Base-by-base conservation (phyloP, 2,888 invertebrate genomes). In the Meiosimyza decipiens region DNA sequence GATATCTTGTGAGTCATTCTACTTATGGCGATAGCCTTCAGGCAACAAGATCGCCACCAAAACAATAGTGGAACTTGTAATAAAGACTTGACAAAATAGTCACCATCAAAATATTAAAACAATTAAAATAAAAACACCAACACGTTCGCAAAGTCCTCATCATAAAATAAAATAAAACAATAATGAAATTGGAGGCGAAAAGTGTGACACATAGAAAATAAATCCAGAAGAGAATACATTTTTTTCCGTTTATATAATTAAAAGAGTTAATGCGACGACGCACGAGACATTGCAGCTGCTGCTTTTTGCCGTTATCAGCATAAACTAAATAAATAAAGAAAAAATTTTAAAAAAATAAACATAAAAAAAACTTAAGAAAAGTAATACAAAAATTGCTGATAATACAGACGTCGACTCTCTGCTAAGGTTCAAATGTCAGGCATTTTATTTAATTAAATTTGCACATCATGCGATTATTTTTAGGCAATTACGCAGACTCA, bases 401-500 rank as follows among this genome's bases (percentile, higher is more conserved):
- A 55, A 55, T 0, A 28, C 28, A 2, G 28, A 28, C 28, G 66
- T 3, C 28, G 55, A 16, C 13, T 66, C 9, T 50, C 49, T 47
- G 50, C 15, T 4, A 22, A 40, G 47, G 67, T 57, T 67, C 67
- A 67, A 57, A 67, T 67, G 67, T 67, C 67, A 67, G 49, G 57
- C 12, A 67, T 40, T 40, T 40, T 40, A 55, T 67, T 67, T 40
- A 49, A 49, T 49, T 55, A 47, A 50, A 33, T 22, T 57, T 22
- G 55, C 55, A 55, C 67, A 67, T 57, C 67, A 64, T 64, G 64
- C 50, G 28, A 66, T 33, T 55, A 66, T 67, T 57, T 67, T 67
- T 49, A 67, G 57, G 11, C 47, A 16, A 16, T 57, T 55, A 55
- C 66, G 66, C 55, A 40, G 40, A 40, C 40, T 40, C 7, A 7